A percentile compares a stretch with the other conserved stretches of the same genome.
Evolutionary conservation across 1,140 invertebrate genomes (phyloP).

Genomic region (Bombus breviceps): DNA sequence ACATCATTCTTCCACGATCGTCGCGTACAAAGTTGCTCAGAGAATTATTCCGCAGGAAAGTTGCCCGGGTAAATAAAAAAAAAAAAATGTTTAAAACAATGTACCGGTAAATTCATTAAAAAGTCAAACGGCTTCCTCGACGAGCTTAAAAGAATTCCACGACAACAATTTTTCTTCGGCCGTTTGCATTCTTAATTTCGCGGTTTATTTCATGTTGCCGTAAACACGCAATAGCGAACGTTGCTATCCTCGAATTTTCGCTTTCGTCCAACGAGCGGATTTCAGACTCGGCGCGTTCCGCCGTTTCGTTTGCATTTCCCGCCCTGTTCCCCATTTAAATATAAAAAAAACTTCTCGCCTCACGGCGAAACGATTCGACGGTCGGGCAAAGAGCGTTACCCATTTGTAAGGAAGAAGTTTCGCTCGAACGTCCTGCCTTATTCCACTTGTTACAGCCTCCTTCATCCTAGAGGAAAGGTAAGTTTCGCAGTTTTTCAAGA

Average conservation of each 20-base stretch:
- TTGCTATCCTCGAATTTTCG: constrained; percentile 21
- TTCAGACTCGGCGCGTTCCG: not conserved
- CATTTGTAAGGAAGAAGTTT: constrained; percentile 38
- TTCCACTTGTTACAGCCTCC: constrained; percentile 23
- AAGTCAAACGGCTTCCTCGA: not conserved
- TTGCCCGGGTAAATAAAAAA: not conserved
- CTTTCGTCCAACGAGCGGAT: not conserved
- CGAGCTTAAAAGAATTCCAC: not conserved
- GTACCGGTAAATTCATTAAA: constrained; percentile 19
- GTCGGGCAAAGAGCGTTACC: not conserved
- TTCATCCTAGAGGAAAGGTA: constrained; percentile 6
- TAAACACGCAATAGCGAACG: constrained; percentile 10
- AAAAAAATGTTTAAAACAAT: not conserved
- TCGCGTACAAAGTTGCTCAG: not conserved
- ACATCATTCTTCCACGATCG: not conserved
- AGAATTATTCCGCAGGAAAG: not conserved
- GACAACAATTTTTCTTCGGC: not conserved
- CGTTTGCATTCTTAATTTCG: constrained; percentile 1
- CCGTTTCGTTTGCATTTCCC: constrained; percentile 36
- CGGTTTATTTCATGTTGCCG: not conserved
- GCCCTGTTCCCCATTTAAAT: constrained; percentile 15
- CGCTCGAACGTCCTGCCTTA: constrained; percentile 7
- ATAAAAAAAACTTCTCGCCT: constrained; percentile 1
- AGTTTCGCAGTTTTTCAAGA: constrained; percentile 51
- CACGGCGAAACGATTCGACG: constrained; percentile 8